Base-by-base conservation (phyloP, 2,797 vertebrate species). In the Xenopus petersii region DNA sequence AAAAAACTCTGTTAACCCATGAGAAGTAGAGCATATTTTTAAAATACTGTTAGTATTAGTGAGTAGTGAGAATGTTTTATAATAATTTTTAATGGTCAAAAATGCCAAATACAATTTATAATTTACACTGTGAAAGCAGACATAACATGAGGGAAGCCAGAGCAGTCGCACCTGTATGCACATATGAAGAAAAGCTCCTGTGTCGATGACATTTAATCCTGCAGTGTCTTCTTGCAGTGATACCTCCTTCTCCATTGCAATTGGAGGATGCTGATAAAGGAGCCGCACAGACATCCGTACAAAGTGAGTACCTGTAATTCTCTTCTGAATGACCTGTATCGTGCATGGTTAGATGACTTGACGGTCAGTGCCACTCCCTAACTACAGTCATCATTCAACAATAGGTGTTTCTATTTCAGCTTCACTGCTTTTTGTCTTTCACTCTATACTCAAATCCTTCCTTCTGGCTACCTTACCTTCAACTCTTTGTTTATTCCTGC, bases 221-320 rank as follows among this genome's bases (percentile, higher is more conserved):
- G n/a, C 33, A 64, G 75, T 77, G 58, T 77, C 75, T 72, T 47
- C 70, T 77, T 77, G 64, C 75, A 71, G 74, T 75, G 46, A 61
- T 72, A 17, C 49, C 42, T 17, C 62, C 10, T 62, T n/a, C 63
- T 13, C 16, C 15, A 47, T 12, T 67, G 56, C 71, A 55, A 7
- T 36, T 56, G 64, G 56, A 77, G 70, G 64, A 77, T 77, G 75
- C 61, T 49, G 48, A 77, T 56, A 66, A 71, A 63, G 30, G 15
- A 70, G n/a, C 54, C 42, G 3, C n/a, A 62, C 1, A 64, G 36
- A n/a, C 36, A 47, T 10, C 62, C 7, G 62, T 16, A 42, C 33
- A 47, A 36, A 0, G 62, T 64, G 15, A 64, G 62, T 64, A 64
- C 26, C 36, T 46, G 17, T 56, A 56, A 56, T 56, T 60, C 12